These are phyloP conservation scores for Nyctibius bracteatus DNA, from an alignment of 2,113 vertebrate genomes.

Conservation along the genomic window DNA sequence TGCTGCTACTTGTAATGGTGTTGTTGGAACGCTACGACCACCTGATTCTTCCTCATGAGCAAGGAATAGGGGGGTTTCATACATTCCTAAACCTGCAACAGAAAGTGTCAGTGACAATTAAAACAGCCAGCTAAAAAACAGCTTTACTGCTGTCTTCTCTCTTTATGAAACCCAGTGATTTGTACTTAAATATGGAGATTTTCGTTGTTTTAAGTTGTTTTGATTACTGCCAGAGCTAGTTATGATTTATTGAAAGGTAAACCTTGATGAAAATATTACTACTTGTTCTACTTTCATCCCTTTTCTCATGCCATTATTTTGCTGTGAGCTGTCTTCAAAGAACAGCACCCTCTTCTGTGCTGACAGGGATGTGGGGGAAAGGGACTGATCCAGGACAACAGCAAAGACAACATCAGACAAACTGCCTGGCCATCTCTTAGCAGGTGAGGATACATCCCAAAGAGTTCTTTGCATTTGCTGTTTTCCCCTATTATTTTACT, in stretches of 20 bases:
- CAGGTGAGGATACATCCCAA: not conserved
- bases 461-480: not conserved
- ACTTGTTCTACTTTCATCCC: not conserved
- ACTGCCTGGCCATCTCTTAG: not conserved
- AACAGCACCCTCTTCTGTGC: not conserved
- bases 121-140: not conserved
- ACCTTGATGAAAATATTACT: not conserved
- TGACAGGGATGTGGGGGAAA: not conserved
- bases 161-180: not conserved
- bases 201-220: not conserved
- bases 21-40: conserved; percentile 90
- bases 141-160: not conserved
- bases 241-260: not conserved
- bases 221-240: not conserved
- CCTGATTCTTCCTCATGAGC: conserved; percentile 91
- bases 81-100: conserved; percentile 88
- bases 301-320: not conserved
- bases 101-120: not conserved
- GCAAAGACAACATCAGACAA: not conserved
- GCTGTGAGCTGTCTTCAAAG: not conserved
- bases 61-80: conserved; percentile 88
- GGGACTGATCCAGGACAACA: not conserved
- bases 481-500: not conserved
- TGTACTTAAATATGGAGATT: not conserved
- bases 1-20: conserved; percentile 83